Conservation (phyloP, 2,888 invertebrate species). For the Drosophila mercatorum region DNA sequence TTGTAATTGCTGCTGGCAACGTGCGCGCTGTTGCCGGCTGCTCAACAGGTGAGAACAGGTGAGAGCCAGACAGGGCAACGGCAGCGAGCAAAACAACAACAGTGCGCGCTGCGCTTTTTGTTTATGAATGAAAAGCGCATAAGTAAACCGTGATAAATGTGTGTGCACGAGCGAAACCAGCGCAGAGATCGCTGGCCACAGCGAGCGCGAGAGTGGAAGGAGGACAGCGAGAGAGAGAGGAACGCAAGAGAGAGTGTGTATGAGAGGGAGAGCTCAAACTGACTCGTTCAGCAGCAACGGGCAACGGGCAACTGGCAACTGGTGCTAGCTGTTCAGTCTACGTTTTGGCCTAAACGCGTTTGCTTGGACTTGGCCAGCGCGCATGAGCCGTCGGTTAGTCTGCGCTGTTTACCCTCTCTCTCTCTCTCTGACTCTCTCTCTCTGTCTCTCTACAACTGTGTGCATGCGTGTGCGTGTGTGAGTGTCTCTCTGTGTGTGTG, state of each 20-base stretch:
- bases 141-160: conserved; percentile 67
- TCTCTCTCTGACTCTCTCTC: conserved; percentile 13
- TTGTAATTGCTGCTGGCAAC: conserved; percentile 38
- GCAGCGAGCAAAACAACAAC: conserved; percentile 32
- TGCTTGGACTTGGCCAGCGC: conserved; percentile 73
- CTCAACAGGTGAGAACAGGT: conserved; percentile 65
- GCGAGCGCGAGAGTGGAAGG: conserved; percentile 7
- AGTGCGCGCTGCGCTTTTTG: conserved; percentile 62
- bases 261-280: background rate
- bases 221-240: conserved; percentile 1
- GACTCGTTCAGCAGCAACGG: conserved; percentile 22
- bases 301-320: conserved; percentile 22
- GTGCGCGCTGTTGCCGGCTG: conserved; percentile 26
- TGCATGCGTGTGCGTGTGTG: conserved; percentile 24
- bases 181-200: conserved; percentile 25
- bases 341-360: conserved; percentile 82
- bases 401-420: conserved; percentile 31
- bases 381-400: conserved; percentile 64
- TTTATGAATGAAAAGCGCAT: conserved; percentile 76
- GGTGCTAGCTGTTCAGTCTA: conserved; percentile 69
- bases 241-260: background rate
- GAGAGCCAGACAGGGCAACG: conserved; percentile 27
- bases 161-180: conserved; percentile 53
- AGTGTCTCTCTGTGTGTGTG: conserved; percentile 48
- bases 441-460: conserved; percentile 22